Percentiles rank a stretch among this genome's conserved stretches.
Conservation (phyloP, 2,888 invertebrate species). For the Orthosia gothica region DNA sequence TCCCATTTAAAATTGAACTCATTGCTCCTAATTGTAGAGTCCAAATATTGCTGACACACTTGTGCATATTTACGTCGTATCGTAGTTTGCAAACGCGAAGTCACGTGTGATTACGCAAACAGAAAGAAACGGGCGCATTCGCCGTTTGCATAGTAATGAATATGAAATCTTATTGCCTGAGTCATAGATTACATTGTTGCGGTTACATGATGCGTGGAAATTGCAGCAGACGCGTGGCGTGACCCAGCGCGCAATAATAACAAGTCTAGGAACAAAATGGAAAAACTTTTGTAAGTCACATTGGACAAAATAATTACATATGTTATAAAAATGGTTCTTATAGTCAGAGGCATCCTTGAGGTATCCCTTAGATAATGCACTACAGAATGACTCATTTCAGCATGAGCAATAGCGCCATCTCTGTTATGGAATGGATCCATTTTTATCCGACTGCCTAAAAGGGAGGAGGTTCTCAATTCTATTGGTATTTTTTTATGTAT, state of each 20-base stretch:
- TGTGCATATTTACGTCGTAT: slow-evolving; percentile 38
- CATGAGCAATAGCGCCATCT: background rate
- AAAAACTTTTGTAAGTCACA: background rate
- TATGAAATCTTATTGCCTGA: slow-evolving; percentile 49
- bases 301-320: no score
- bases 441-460: no score
- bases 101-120: slow-evolving; percentile 66
- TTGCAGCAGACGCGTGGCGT: slow-evolving; percentile 55
- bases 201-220: slow-evolving; percentile 19
- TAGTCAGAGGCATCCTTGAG: no score
- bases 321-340: background rate
- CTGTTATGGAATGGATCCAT: background rate
- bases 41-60: slow-evolving; percentile 40
- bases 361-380: no score
- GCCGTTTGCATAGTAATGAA: slow-evolving; percentile 39
- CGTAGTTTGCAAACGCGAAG: slow-evolving; percentile 51
- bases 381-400: no score
- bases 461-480: no score
- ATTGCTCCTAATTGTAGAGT: slow-evolving; percentile 21
- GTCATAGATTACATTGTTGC: slow-evolving; percentile 53
- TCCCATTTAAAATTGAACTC: slow-evolving; percentile 42
- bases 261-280: slow-evolving; percentile 20
- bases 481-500: no score
- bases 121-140: slow-evolving; percentile 52
- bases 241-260: slow-evolving; percentile 46